These are phyloP conservation scores for Solea senegalensis DNA, from an alignment of 2,113 vertebrate species.

Conservation along the genomic window DNA sequence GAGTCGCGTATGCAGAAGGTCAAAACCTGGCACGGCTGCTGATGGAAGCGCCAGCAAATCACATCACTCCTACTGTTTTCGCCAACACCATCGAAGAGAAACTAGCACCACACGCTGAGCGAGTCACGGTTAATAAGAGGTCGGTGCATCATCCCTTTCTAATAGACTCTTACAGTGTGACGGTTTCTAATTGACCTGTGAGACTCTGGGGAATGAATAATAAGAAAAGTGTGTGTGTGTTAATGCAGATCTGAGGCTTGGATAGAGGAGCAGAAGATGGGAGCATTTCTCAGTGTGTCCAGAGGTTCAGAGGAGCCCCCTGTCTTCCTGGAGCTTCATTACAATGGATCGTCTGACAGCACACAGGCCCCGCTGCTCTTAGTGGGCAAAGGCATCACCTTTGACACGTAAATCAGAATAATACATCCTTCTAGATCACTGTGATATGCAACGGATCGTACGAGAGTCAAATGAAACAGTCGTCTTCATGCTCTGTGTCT, in stretches of 20 bases:
- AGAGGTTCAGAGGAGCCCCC: conserved; percentile 95
- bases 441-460: background rate
- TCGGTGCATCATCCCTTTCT: conserved; percentile 52
- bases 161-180: background rate
- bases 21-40: conserved; percentile 93
- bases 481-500: background rate
- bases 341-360: conserved; percentile 82
- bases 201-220: background rate
- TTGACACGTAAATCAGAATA: conserved; percentile 88
- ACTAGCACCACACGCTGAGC: conserved; percentile 77
- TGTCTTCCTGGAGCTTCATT: conserved; percentile 94
- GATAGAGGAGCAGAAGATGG: conserved; percentile 94
- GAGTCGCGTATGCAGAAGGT: conserved; percentile 88
- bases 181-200: no score
- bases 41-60: conserved; percentile 96
- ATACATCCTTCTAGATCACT: background rate
- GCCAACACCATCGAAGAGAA: conserved; percentile 88
- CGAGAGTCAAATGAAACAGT: no score
- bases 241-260: conserved; percentile 84
- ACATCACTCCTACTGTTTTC: conserved; percentile 91
- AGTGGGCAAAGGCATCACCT: conserved; percentile 97
- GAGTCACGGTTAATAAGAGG: conserved; percentile 88
- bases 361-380: conserved; percentile 85
- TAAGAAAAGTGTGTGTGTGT: background rate
- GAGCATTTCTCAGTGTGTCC: conserved; percentile 93